Evolutionary conservation across 2,797 vertebrate genomes (phyloP).

Genomic region (Synaphobranchus kaupii): DNA sequence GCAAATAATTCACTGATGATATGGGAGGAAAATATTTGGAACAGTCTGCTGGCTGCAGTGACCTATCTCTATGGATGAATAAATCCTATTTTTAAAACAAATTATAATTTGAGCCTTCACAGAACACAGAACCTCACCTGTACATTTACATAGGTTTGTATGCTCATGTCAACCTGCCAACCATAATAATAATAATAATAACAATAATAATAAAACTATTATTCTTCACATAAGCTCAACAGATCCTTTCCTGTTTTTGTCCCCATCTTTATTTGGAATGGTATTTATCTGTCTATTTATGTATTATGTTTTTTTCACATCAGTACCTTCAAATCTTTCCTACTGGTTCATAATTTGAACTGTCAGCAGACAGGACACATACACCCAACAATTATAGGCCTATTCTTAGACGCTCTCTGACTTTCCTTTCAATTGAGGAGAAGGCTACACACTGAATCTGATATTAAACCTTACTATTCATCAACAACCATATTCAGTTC

Average conservation of each 20-base stretch:
- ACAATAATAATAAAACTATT: background rate
- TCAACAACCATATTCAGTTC: conserved; percentile 35
- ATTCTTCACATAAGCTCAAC: background rate
- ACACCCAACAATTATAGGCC: background rate
- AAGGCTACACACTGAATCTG: conserved; percentile 67
- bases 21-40: background rate
- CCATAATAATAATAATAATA: too few species aligned
- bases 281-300: conserved; percentile 39
- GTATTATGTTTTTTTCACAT: background rate
- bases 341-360: background rate
- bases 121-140: background rate
- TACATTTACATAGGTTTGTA: background rate
- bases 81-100: background rate
- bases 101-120: background rate
- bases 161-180: background rate
- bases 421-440: conserved; percentile 47
- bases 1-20: background rate
- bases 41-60: background rate
- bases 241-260: conserved; percentile 46
- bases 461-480: conserved; percentile 72
- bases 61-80: background rate
- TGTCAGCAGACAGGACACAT: background rate
- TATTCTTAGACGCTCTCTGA: background rate
- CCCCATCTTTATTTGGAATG: conserved; percentile 2
- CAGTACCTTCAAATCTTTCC: background rate